These are phyloP conservation scores for Tetanocera ferruginea DNA, from an alignment of 2,888 invertebrate genomes.

Conservation along the genomic window DNA sequence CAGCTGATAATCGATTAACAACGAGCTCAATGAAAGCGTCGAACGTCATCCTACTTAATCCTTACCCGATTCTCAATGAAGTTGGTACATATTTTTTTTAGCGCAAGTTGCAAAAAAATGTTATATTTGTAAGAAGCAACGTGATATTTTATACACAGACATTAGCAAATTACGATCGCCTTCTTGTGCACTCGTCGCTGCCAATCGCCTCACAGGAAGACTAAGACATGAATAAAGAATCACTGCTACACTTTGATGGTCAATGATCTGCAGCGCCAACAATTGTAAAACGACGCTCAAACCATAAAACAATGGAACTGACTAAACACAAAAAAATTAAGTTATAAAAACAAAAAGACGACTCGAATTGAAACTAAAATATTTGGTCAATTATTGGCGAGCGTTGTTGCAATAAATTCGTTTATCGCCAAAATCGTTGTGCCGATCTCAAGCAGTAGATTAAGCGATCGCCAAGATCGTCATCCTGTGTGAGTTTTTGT, in stretches of 20 bases:
- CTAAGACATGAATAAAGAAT: neutral
- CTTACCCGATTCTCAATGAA: neutral
- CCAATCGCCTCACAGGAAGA: neutral
- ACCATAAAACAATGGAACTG: slow-evolving; percentile 19
- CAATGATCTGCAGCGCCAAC: slow-evolving; percentile 28
- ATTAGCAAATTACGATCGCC: slow-evolving; percentile 51
- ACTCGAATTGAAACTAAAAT: slow-evolving; percentile 42
- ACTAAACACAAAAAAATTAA: neutral
- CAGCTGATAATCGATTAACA: slow-evolving; percentile 63
- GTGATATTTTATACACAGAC: slow-evolving; percentile 60
- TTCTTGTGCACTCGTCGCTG: neutral
- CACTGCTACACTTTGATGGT: slow-evolving; percentile 32
- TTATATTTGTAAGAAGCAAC: slow-evolving; percentile 23
- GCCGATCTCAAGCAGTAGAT: slow-evolving; percentile 61
- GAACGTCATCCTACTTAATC: slow-evolving; percentile 23
- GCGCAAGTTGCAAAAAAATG: neutral
- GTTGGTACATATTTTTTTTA: neutral
- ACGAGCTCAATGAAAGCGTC: slow-evolving; percentile 30
- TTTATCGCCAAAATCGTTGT: slow-evolving; percentile 66
- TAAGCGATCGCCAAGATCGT: slow-evolving; percentile 58
- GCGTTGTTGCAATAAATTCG: slow-evolving; percentile 68
- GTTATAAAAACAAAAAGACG: slow-evolving; percentile 38
- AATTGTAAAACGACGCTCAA: slow-evolving; percentile 29
- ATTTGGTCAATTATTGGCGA: slow-evolving; percentile 60
- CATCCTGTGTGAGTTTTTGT: slow-evolving; percentile 15